Evolutionary conservation across 2,113 vertebrate species (phyloP), one percentile per base, ranked within the genome.

Genomic region (Phylloscopus trochilus): DNA sequence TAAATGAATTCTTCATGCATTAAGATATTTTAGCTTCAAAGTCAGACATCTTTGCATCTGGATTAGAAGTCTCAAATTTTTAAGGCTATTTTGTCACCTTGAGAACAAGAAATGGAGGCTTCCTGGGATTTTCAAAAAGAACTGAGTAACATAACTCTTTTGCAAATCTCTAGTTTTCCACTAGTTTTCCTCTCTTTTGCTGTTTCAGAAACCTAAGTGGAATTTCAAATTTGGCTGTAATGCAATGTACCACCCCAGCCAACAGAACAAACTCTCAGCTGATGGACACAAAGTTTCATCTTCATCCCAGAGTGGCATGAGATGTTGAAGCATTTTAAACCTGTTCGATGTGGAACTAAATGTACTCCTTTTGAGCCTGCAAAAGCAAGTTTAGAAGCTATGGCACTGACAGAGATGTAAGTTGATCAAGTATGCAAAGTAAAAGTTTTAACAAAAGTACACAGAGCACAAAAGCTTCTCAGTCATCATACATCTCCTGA

Each of bases 201-300:
- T 84, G 20, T 56, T 84, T 52, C 51, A 87, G 64, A 84, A 66
- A 64, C 26, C 5, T n/a, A 49, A 75, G 28, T 17, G 30, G 22
- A 52, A 59, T 84, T 93, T 60, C 33, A 63, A 81, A 74, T 35
- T 55, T 49, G n/a, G 2, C 11, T 46, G 2, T 62, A 56, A 47
- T 0, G 0, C 21, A 46, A 2, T 23, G 33, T 49, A 39, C 20
- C 15, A 33, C n/a, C 4, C 46, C 30, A 13, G 37, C 27, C 88
- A 70, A 82, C 5, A 59, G 23, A 66, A 24, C 19, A 43, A 17
- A 28, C 68, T 67, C 41, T 4, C 2, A 79, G 55, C 24, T 46
- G 4, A 1, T 15, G 24, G 27, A 7, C 18, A 35, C 12, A 43
- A 64, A 68, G 4, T 35, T 80, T 52, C 31, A 43, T 52, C 30